Evolutionary conservation across 2,113 vertebrate species (phyloP), one percentile per base, ranked within the genome.

Genomic region (Leiothrix lutea): DNA sequence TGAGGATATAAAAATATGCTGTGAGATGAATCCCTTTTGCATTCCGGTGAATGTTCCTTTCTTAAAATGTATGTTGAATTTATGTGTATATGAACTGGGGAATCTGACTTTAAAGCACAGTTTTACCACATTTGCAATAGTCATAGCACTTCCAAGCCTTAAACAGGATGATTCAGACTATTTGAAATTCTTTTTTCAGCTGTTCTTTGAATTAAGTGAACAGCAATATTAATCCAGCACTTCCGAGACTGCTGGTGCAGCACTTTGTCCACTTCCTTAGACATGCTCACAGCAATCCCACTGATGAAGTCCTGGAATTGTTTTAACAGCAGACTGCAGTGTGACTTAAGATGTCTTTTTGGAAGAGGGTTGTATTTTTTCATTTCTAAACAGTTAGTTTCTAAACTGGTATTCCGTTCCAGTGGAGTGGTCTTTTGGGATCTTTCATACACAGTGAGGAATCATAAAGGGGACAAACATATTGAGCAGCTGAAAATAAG

Each of bases 191-290:
- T 90, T 95, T 95, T 92, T 92, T 95, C 89, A 96, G 87, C 94
- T 96, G 97, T 79, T 94, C 79, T 94, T 97, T 92, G 77, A 88
- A 86, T 97, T 97, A 95, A 88, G 53, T 61, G 60, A 91, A 65
- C 50, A 72, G 80, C 40, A 86, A 15, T 93, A 90, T 94, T 90
- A 89, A 90, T 93, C 64, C 72, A 66, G 84, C 23, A 45, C 64
- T 96, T 94, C 72, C 29, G 29, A 95, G 95, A 96, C 91, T 81
- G 74, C 95, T 96, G 83, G 85, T 83, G 58, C 69, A 91, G 92
- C 84, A 86, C 91, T 96, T 96, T 92, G 94, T 96, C 72, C 88
- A 11, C 54, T 94, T 95, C 79, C 82, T 96, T 79, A 81, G 87
- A 92, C 95, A 45, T 74, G 70, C 71, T 92, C 75, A 79, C 84